phyloP scores from a whole-genome alignment of 2,797 vertebrate genomes.

The Lophotriccus pileatus region DNA sequence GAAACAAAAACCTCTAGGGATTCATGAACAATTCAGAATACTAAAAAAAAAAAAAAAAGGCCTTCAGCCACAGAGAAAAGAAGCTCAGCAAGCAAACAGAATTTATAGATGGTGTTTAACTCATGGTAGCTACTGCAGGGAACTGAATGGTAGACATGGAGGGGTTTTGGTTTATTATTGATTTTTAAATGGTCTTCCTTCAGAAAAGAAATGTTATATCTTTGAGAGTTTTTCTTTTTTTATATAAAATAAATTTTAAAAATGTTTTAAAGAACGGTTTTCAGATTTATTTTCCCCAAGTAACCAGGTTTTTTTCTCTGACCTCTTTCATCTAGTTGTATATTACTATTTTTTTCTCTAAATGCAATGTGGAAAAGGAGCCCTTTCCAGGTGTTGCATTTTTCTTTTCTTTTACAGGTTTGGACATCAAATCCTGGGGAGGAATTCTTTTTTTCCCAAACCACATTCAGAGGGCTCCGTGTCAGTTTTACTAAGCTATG shows the following conservation, averaged over 20 bases:
- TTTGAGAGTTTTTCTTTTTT: neutral
- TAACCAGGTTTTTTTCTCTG: neutral
- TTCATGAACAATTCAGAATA: neutral
- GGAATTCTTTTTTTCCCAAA: neutral
- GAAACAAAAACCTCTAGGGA: neutral
- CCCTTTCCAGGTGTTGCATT: neutral
- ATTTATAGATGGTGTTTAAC: neutral
- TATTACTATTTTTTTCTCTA: neutral
- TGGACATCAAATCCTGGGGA: neutral
- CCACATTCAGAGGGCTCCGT: neutral
- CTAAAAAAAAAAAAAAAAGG: neutral
- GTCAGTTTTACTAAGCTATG: neutral
- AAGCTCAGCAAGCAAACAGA: neutral
- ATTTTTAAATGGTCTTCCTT: neutral
- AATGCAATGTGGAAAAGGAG: neutral
- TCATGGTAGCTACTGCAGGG: neutral
- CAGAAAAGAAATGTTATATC: neutral
- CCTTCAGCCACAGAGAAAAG: neutral
- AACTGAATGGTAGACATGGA: accelerated
- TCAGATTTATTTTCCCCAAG: neutral
- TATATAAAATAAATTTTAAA: neutral
- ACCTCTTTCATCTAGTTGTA: neutral
- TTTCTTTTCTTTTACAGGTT: neutral
- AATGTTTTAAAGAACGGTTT: neutral
- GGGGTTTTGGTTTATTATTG: neutral